These are phyloP conservation scores for Thunnus maccoyii DNA, from an alignment of 2,113 vertebrate species.

Conservation along the genomic window DNA sequence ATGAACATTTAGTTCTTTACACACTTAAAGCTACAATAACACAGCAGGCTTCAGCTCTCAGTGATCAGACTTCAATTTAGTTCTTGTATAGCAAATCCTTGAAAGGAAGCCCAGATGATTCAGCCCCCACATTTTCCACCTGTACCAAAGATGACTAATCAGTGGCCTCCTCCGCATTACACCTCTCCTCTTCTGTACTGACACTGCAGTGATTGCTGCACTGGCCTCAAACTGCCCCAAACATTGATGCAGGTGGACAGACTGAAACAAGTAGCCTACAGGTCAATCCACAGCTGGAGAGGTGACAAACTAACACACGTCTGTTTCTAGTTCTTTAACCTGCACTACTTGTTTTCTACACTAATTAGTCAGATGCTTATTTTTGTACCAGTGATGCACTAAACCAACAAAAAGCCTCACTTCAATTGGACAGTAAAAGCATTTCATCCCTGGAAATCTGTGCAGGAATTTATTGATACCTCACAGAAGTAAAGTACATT, in stretches of 20 bases:
- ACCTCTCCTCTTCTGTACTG: constrained; percentile 28
- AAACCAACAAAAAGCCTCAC: not conserved
- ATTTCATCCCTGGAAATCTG: not conserved
- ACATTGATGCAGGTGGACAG: constrained; percentile 31
- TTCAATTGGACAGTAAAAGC: not conserved
- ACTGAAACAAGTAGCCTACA: not conserved
- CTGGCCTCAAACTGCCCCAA: constrained; percentile 39
- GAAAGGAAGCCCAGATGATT: constrained; percentile 45
- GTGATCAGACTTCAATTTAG: constrained; percentile 14
- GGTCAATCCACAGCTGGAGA: constrained; percentile 1
- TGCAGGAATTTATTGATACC: not conserved
- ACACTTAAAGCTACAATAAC: not conserved
- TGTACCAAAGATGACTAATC: constrained; percentile 69
- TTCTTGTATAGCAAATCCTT: constrained; percentile 28
- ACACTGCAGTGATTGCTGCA: constrained; percentile 12
- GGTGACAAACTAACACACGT: not conserved
- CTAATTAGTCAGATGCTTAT: not conserved
- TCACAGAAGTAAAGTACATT: too few relatives aligned
- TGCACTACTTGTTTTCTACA: not conserved
- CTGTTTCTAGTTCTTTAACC: not conserved
- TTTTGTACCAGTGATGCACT: not conserved
- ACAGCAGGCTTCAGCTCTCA: not conserved
- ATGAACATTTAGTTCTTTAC: not conserved
- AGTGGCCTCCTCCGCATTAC: constrained; percentile 57
- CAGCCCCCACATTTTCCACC: constrained; percentile 68